phyloP scores from a whole-genome alignment of 2,888 invertebrate species.

The Hesperia comma region DNA sequence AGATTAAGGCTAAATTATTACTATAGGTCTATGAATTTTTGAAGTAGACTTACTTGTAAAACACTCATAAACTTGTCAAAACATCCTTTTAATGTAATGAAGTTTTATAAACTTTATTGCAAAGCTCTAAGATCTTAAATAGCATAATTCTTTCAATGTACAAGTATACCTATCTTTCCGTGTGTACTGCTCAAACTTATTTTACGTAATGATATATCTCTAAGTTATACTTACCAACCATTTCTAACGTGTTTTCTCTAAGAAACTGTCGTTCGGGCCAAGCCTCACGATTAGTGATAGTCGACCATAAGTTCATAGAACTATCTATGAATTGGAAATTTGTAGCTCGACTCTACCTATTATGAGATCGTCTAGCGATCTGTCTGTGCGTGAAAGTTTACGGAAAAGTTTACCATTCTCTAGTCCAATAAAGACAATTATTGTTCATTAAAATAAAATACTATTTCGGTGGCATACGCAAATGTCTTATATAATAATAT shows the following conservation, averaged over 20 bases:
- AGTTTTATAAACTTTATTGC: constrained; percentile 15
- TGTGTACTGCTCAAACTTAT: constrained; percentile 46
- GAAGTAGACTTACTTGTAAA: not conserved
- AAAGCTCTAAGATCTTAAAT: constrained; percentile 12
- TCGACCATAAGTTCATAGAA: constrained; percentile 65
- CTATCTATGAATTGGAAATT: constrained; percentile 53
- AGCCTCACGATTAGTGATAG: constrained; percentile 43
- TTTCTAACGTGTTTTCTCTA: constrained; percentile 27
- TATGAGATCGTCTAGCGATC: constrained; percentile 55
- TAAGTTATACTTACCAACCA: constrained; percentile 26
- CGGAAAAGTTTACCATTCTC: constrained; percentile 71
- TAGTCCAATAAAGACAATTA: constrained; percentile 74
- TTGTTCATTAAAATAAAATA: constrained; percentile 45
- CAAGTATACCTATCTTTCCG: constrained; percentile 37
- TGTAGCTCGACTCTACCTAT: constrained; percentile 48
- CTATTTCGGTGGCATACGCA: constrained; percentile 50
- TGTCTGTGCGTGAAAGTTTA: constrained; percentile 52
- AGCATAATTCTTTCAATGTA: constrained; percentile 26
- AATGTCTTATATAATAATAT: constrained; percentile 44
- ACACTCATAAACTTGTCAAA: not conserved
- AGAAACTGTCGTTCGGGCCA: constrained; percentile 41
- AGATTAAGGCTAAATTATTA: constrained; percentile 18
- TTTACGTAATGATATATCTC: constrained; percentile 43
- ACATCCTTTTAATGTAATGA: not conserved
- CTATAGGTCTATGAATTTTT: constrained; percentile 1